Evolutionary conservation across 2,797 vertebrate genomes (phyloP).

Genomic region (Clarias platycephalus): DNA sequence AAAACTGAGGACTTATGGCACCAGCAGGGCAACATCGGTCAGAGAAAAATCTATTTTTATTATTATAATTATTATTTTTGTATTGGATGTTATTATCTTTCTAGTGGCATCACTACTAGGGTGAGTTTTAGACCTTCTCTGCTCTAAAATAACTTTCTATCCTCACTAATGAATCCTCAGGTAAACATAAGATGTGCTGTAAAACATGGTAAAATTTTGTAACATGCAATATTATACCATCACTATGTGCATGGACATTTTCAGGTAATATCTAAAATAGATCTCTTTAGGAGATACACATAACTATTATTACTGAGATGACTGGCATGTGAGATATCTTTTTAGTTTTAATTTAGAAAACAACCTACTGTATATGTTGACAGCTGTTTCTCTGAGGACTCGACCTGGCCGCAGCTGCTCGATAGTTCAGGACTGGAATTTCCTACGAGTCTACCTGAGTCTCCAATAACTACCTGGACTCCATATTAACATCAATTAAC

Average conservation of each 20-base stretch:
- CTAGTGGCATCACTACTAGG: constrained; percentile 12
- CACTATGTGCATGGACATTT: neutral
- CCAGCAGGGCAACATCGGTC: constrained; percentile 51
- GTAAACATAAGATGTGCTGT: neutral
- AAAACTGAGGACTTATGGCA: constrained; percentile 60
- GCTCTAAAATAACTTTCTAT: neutral
- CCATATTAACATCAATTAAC: too few species aligned
- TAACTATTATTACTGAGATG: neutral
- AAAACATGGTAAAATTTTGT: neutral
- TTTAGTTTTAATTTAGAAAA: neutral
- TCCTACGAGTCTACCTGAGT: too few species aligned
- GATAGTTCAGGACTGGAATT: too few species aligned
- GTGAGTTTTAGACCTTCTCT: constrained; percentile 14
- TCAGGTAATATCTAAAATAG: too few species aligned
- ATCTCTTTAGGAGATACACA: neutral
- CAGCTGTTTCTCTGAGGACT: too few species aligned
- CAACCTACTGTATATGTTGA: too few species aligned
- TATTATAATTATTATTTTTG: constrained; percentile 24
- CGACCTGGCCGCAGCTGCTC: too few species aligned
- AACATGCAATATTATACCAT: neutral
- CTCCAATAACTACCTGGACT: too few species aligned
- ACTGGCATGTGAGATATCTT: neutral
- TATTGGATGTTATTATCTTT: constrained; percentile 32
- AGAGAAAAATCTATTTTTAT: constrained; percentile 49
- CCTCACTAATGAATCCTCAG: neutral